A percentile compares a stretch with the other conserved stretches of the same genome.
phyloP scores from a whole-genome alignment of 2,113 vertebrate species.

The Laticauda colubrina region DNA sequence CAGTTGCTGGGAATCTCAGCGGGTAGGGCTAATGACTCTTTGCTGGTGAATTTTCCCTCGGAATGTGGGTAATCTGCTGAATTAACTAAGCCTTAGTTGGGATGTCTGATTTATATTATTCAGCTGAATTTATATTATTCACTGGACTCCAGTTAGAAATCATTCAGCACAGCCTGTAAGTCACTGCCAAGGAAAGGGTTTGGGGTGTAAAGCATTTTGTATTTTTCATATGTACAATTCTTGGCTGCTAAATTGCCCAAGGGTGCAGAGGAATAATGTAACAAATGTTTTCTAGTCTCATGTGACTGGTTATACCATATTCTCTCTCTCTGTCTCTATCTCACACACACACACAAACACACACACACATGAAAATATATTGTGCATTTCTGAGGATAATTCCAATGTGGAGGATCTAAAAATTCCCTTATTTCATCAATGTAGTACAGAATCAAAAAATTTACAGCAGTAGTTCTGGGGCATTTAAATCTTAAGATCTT shows the following conservation, averaged over 20 bases:
- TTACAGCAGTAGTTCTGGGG: not conserved
- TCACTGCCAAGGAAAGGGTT: not conserved
- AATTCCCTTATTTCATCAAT: not conserved
- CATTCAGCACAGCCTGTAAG: not conserved
- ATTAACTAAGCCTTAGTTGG: not conserved
- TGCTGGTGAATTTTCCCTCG: not conserved
- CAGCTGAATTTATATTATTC: not conserved
- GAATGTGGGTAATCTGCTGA: not conserved
- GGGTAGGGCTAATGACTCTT: not conserved
- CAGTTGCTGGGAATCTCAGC: not conserved
- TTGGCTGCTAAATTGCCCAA: not conserved
- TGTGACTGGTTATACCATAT: not conserved
- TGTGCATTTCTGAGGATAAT: not conserved
- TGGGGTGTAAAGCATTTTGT: not conserved
- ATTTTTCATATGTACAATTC: not conserved
- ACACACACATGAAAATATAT: not conserved
- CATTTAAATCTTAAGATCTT: not conserved
- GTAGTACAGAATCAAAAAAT: not conserved
- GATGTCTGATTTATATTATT: not conserved
- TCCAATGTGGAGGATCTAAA: not conserved
- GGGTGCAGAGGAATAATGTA: not conserved
- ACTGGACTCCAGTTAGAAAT: conserved; percentile 1
- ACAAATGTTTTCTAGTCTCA: not conserved
- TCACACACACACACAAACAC: not conserved
- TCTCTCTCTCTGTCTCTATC: not conserved